Conservation (phyloP, 92 coral and sea anemone genomes). For the Heteractis magnifica region DNA sequence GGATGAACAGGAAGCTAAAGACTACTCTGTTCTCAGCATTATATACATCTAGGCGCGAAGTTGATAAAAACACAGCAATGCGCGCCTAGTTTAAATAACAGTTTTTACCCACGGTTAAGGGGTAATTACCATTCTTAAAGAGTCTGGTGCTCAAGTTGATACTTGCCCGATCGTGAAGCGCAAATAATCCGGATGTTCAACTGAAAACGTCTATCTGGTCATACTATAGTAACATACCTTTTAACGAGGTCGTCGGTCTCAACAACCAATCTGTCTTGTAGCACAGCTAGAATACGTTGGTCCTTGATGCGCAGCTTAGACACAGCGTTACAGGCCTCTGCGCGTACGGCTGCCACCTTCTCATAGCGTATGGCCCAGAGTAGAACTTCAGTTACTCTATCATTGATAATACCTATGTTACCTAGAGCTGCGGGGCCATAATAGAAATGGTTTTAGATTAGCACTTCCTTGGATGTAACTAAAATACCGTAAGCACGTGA, state of each 20-base stretch:
- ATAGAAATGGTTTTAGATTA: not conserved
- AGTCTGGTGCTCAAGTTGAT: no score
- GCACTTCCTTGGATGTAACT: not conserved
- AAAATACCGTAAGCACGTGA: not conserved
- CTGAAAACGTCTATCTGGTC: not conserved
- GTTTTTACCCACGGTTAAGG: no score
- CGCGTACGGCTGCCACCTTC: constrained; percentile 97
- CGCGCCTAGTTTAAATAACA: no score
- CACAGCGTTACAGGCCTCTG: constrained; percentile 96
- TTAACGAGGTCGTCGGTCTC: constrained; percentile 93
- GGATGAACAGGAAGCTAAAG: no score
- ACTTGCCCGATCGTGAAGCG: no score
- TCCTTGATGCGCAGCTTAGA: constrained; percentile 85
- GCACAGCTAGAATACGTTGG: constrained; percentile 73
- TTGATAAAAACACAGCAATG: no score
- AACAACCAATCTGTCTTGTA: constrained; percentile 95
- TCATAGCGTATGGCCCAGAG: constrained; percentile 95
- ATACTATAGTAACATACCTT: constrained; percentile 36
- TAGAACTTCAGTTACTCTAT: constrained; percentile 77
- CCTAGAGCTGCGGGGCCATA: constrained; percentile 72
- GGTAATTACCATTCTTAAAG: no score
- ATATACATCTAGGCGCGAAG: no score
- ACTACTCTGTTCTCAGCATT: no score
- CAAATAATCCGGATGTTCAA: no score
- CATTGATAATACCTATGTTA: constrained; percentile 67